These are phyloP conservation scores for Drosophila baimaii DNA, from an alignment of 1,140 invertebrate species.

Conservation along the genomic window DNA sequence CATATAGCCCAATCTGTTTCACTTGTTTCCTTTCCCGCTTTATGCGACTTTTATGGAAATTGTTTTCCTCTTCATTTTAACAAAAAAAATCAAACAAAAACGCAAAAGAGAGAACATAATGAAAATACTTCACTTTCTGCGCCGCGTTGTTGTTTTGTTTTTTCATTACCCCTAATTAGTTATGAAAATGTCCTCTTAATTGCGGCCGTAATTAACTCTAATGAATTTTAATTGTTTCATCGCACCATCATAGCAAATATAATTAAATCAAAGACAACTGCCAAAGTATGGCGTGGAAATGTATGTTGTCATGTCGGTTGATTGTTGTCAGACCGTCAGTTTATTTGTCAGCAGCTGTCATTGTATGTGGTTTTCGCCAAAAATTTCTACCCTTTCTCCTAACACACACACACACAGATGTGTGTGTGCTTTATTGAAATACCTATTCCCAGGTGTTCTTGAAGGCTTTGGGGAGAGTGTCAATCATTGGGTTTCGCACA, in stretches of 20 bases:
- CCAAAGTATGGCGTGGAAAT: conserved; percentile 44
- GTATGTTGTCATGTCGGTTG: conserved; percentile 36
- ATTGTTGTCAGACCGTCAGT: conserved; percentile 31
- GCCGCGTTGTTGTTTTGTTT: conserved; percentile 18
- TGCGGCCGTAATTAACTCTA: conserved; percentile 71
- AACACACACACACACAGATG: not conserved
- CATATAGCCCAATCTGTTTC: not conserved
- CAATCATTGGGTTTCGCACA: conserved; percentile 6
- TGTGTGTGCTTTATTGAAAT: conserved; percentile 41
- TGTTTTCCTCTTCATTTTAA: conserved; percentile 36
- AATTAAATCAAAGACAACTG: conserved; percentile 62
- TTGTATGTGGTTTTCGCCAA: conserved; percentile 48
- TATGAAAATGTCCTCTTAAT: conserved; percentile 74
- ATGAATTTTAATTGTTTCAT: conserved; percentile 71
- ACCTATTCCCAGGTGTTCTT: not conserved
- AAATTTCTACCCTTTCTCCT: too few relatives aligned
- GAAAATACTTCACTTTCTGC: conserved; percentile 47
- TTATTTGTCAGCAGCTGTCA: conserved; percentile 67
- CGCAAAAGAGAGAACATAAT: conserved; percentile 42
- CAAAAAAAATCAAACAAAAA: conserved; percentile 49
- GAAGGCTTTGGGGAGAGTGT: not conserved
- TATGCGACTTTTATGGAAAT: conserved; percentile 34
- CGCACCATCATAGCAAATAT: conserved; percentile 34
- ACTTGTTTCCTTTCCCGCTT: not conserved
- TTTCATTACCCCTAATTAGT: conserved; percentile 59